Conservation (phyloP, 2,797 vertebrate species). For the Atherinosoma microstoma region DNA sequence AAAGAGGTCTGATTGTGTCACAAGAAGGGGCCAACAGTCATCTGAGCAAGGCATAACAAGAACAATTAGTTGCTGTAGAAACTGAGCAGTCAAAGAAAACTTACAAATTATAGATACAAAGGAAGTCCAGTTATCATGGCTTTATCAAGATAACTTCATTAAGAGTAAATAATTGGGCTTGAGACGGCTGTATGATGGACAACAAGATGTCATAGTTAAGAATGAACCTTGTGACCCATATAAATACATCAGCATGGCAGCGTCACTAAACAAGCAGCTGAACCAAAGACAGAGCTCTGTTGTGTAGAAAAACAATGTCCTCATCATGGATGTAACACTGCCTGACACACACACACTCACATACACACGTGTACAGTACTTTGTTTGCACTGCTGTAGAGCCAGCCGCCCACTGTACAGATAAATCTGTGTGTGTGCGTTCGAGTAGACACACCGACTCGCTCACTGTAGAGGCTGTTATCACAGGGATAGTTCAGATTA, state of each 20-base stretch:
- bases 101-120: slow-evolving; percentile 40
- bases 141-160: slow-evolving; percentile 66
- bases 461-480: slow-evolving; percentile 73
- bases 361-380: slow-evolving; percentile 28
- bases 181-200: slow-evolving; percentile 46
- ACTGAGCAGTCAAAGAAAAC: slow-evolving; percentile 20
- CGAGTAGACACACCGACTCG: slow-evolving; percentile 53
- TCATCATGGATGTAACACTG: slow-evolving; percentile 47
- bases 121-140: slow-evolving; percentile 58
- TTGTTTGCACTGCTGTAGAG: slow-evolving; percentile 55
- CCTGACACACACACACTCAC: slow-evolving; percentile 16
- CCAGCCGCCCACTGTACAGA: slow-evolving; percentile 51
- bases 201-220: slow-evolving; percentile 47
- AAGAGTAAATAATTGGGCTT: slow-evolving; percentile 60
- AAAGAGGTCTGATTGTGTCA: slow-evolving; percentile 34
- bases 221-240: slow-evolving; percentile 68
- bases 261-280: slow-evolving; percentile 65
- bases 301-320: slow-evolving; percentile 60
- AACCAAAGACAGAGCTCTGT: slow-evolving; percentile 53
- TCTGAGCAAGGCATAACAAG: slow-evolving; percentile 11
- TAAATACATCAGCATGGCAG: slow-evolving; percentile 72
- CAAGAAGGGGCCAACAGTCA: slow-evolving; percentile 36
- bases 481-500: slow-evolving; percentile 70
- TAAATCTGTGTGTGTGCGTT: slow-evolving; percentile 44
- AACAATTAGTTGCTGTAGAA: slow-evolving; percentile 54